phyloP scores from a whole-genome alignment of 2,888 invertebrate species.

The Epinotia bilunana region DNA sequence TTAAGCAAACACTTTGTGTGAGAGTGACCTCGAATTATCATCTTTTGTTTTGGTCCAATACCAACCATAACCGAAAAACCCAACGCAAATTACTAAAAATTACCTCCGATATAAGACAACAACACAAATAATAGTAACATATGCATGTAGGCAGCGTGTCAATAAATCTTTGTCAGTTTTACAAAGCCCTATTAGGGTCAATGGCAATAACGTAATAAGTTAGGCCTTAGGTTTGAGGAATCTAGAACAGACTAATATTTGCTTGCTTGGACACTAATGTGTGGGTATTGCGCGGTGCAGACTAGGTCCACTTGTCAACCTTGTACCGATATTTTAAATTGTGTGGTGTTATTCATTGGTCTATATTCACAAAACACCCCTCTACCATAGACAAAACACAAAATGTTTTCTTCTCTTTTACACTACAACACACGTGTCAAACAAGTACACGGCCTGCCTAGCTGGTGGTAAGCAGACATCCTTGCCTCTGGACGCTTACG shows the following conservation, averaged over 20 bases:
- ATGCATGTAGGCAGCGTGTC: slow-evolving; percentile 4
- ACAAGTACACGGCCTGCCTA: too few relatives aligned
- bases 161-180: slow-evolving; percentile 24
- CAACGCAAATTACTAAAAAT: not conserved
- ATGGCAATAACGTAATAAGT: slow-evolving; percentile 32
- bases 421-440: too few relatives aligned
- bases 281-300: not conserved
- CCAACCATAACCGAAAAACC: not conserved
- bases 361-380: too few relatives aligned
- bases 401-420: too few relatives aligned
- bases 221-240: slow-evolving; percentile 34
- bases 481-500: too few relatives aligned
- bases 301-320: not conserved
- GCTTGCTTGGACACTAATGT: not conserved
- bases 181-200: slow-evolving; percentile 36
- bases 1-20: not conserved
- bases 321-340: not conserved
- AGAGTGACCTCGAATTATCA: not conserved
- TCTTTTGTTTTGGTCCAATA: not conserved
- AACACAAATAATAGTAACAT: slow-evolving; percentile 1
- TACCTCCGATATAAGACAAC: not conserved
- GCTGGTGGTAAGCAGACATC: too few relatives aligned
- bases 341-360: too few relatives aligned
- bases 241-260: slow-evolving; percentile 30
- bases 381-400: too few relatives aligned